phyloP scores from a whole-genome alignment of 2,113 vertebrate genomes.

The Brachypteracias leptosomus region DNA sequence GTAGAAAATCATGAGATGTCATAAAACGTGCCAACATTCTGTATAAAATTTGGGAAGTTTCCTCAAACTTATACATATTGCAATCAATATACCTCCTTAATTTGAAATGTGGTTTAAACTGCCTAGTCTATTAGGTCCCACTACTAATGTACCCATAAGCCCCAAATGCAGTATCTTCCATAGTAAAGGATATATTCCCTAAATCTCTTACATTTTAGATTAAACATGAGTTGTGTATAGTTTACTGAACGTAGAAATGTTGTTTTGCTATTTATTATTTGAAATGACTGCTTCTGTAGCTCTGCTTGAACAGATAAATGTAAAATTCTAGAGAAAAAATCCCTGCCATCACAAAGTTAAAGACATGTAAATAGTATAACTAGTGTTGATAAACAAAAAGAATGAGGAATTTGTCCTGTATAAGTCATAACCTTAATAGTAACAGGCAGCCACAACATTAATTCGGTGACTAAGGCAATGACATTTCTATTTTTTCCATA shows the following conservation, averaged over 20 bases:
- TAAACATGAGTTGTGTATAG: not conserved
- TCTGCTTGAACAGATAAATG: not conserved
- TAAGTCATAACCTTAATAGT: constrained; percentile 28
- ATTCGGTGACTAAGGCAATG: constrained; percentile 43
- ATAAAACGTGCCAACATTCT: not conserved
- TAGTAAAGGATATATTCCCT: not conserved
- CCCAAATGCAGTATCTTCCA: not conserved
- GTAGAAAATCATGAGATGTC: not conserved
- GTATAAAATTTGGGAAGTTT: not conserved
- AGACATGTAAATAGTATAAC: not conserved
- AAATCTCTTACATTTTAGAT: not conserved
- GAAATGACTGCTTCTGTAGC: not conserved
- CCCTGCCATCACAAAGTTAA: not conserved
- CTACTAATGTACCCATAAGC: not conserved
- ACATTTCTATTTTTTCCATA: constrained; percentile 29
- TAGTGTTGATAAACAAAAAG: constrained; percentile 10
- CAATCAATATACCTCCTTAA: not conserved
- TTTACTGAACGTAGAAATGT: not conserved
- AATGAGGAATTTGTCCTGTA: not conserved
- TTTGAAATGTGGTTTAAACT: not conserved
- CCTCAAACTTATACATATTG: not conserved
- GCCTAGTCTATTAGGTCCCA: not conserved
- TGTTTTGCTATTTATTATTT: not conserved
- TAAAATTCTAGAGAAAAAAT: not conserved
- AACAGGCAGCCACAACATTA: not conserved